Percentiles rank a stretch among this genome's conserved stretches.
These are phyloP conservation scores for Hafferia zeledoni DNA, from an alignment of 2,797 vertebrate species.

Conservation along the genomic window DNA sequence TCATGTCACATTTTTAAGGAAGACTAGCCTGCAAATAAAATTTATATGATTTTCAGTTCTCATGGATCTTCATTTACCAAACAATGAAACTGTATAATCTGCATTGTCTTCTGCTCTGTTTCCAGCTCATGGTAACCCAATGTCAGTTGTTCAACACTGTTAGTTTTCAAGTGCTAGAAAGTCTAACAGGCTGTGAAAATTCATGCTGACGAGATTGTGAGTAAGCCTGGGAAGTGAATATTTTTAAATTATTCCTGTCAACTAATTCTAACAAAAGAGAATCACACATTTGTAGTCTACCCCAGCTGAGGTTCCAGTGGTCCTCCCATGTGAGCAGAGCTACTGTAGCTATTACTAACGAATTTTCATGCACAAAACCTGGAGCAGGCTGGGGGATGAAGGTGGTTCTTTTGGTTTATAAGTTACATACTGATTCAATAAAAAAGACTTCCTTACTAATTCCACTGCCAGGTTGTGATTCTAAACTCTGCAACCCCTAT, in stretches of 20 bases:
- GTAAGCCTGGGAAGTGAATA: rapidly evolving
- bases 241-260: not conserved
- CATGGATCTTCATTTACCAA: not conserved
- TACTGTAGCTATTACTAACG: rapidly evolving
- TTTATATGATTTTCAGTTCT: not conserved
- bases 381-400: not conserved
- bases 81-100: not conserved
- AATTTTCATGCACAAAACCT: not conserved
- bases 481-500: not conserved
- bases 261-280: not conserved
- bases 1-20: not conserved
- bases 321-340: not conserved
- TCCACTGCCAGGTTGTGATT: not conserved
- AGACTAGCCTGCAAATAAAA: not conserved
- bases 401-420: not conserved
- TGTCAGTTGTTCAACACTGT: not conserved
- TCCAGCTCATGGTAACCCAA: not conserved
- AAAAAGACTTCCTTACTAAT: not conserved
- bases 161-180: not conserved
- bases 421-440: not conserved
- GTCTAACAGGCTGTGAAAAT: not conserved
- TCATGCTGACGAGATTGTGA: not conserved
- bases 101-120: not conserved
- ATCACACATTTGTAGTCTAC: not conserved
- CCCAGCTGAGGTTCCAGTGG: not conserved